Conservation (phyloP, 2,113 vertebrate genomes). For the Acrocephalus arundinaceus region DNA sequence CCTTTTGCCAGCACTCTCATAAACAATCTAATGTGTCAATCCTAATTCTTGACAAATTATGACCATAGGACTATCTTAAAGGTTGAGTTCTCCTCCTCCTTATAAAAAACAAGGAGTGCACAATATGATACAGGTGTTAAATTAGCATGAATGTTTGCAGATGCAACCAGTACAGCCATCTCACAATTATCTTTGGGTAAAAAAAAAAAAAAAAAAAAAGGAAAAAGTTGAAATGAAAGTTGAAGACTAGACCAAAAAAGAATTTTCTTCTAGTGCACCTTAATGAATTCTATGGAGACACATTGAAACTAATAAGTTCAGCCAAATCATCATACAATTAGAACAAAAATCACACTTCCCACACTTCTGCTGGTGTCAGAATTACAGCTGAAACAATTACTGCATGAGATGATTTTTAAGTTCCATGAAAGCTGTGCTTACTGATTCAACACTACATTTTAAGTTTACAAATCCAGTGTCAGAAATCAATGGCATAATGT, state of each 20-base stretch:
- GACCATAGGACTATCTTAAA: background rate
- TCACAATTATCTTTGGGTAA: background rate
- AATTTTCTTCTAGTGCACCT: background rate
- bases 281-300: background rate
- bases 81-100: background rate
- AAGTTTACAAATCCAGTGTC: slow-evolving; percentile 53
- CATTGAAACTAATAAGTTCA: background rate
- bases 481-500: slow-evolving; percentile 67
- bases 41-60: background rate
- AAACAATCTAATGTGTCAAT: background rate
- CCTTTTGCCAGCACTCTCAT: background rate
- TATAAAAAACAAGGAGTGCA: background rate
- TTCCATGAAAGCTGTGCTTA: background rate
- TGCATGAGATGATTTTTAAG: slow-evolving; percentile 5
- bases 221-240: background rate
- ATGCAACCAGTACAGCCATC: background rate
- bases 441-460: slow-evolving; percentile 49
- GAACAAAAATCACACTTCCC: background rate
- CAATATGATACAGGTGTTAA: background rate
- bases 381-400: background rate
- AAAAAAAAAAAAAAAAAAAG: background rate
- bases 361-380: background rate
- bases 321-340: background rate
- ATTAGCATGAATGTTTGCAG: background rate
- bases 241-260: background rate